phyloP scores from a whole-genome alignment of 2,797 vertebrate species.

The Macropus fuliginosus region DNA sequence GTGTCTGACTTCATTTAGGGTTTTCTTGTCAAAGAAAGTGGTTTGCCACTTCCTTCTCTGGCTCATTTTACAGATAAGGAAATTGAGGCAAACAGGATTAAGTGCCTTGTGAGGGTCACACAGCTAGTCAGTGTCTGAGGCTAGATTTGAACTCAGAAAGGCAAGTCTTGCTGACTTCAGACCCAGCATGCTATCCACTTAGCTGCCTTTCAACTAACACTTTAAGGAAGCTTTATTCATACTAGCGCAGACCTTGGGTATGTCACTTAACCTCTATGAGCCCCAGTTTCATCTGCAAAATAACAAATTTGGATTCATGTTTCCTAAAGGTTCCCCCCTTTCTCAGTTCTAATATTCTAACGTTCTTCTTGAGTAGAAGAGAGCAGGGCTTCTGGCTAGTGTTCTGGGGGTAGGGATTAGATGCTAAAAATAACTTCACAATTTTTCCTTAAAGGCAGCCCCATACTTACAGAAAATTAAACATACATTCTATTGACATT shows the following conservation, averaged over 20 bases:
- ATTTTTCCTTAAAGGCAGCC: background rate
- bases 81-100: background rate
- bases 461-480: background rate
- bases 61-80: background rate
- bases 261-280: background rate
- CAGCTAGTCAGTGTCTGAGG: background rate
- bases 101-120: background rate
- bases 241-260: background rate
- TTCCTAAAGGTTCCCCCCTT: background rate
- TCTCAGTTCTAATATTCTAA: background rate
- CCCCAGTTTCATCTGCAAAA: background rate
- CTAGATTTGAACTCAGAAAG: background rate
- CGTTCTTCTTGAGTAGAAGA: background rate
- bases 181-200: background rate
- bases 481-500: background rate
- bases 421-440: background rate
- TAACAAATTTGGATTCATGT: background rate
- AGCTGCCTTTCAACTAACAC: background rate
- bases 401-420: background rate
- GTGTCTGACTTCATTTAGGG: background rate
- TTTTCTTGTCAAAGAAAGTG: background rate
- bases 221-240: background rate
- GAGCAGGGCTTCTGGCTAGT: background rate
- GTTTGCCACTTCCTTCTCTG: background rate
- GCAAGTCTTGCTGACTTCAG: background rate